Conservation (phyloP, 1,140 invertebrate genomes). For the Magallana angulata region DNA sequence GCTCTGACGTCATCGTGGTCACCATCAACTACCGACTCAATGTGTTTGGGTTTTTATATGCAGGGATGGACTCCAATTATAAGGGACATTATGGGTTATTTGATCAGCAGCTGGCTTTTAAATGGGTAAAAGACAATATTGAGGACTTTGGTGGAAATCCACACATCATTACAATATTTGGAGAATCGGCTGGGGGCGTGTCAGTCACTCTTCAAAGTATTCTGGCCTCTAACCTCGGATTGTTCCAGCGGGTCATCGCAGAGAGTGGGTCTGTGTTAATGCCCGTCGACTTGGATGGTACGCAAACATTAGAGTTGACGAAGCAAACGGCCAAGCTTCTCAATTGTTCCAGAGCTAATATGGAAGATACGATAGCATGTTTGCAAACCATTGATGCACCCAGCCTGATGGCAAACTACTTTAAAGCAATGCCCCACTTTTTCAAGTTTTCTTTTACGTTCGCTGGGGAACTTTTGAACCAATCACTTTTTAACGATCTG, state of each 20-base stretch:
- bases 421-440: not conserved
- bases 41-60: constrained; percentile 92
- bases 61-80: constrained; percentile 89
- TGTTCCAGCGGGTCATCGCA: constrained; percentile 52
- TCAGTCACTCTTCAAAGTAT: constrained; percentile 44
- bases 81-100: constrained; percentile 96
- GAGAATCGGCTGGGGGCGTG: constrained; percentile 57
- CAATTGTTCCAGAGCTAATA: not conserved
- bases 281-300: constrained; percentile 1
- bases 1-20: constrained; percentile 89
- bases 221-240: constrained; percentile 32
- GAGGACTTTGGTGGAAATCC: constrained; percentile 86
- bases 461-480: constrained; percentile 50
- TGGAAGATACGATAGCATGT: constrained; percentile 39
- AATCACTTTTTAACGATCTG: constrained; percentile 3
- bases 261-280: constrained; percentile 44
- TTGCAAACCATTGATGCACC: not conserved
- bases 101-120: constrained; percentile 91
- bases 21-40: constrained; percentile 88
- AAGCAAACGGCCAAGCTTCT: constrained; percentile 37
- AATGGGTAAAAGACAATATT: constrained; percentile 85
- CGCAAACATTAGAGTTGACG: not conserved
- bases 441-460: constrained; percentile 18
- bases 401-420: constrained; percentile 1
- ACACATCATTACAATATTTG: constrained; percentile 84